A percentile compares a stretch with the other conserved stretches of the same genome.
Evolutionary conservation across 2,888 invertebrate genomes (phyloP).

Genomic region (Dilophus febrilis): DNA sequence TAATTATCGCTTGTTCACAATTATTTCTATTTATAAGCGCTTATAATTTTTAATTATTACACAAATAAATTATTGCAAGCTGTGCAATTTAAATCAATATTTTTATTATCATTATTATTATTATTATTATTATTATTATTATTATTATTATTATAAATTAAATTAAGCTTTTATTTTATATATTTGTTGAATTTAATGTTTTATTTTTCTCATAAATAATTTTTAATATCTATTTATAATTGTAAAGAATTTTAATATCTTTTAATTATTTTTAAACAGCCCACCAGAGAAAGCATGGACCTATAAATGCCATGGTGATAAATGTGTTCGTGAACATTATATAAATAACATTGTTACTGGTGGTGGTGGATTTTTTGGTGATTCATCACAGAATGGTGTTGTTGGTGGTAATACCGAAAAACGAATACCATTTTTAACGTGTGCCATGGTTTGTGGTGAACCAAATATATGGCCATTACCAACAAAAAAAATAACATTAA

Average conservation of each 20-base stretch:
- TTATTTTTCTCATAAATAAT: not conserved
- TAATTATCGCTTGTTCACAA: too few species aligned
- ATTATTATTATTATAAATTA: not conserved
- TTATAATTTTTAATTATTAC: too few species aligned
- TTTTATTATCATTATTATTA: too few species aligned
- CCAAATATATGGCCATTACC: constrained; percentile 61
- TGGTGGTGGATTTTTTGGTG: too few species aligned
- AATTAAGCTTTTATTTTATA: not conserved
- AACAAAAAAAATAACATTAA: constrained; percentile 49
- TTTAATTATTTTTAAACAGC: constrained; percentile 12
- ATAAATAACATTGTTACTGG: constrained; percentile 26
- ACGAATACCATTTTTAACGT: constrained; percentile 48
- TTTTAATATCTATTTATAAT: too few species aligned
- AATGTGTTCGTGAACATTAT: constrained; percentile 44
- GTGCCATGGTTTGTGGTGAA: constrained; percentile 62
- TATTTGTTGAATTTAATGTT: not conserved
- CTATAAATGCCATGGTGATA: constrained; percentile 51
- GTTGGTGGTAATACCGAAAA: constrained; percentile 14
- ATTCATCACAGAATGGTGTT: too few species aligned
- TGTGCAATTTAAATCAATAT: too few species aligned
- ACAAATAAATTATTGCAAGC: too few species aligned
- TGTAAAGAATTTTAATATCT: too few species aligned
- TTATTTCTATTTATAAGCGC: too few species aligned
- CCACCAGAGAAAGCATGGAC: constrained; percentile 46
- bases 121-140: not conserved